A percentile compares a stretch with the other conserved stretches of the same genome.
These are phyloP conservation scores for Chironomus riparius DNA, from an alignment of 2,888 invertebrate species.

Conservation along the genomic window DNA sequence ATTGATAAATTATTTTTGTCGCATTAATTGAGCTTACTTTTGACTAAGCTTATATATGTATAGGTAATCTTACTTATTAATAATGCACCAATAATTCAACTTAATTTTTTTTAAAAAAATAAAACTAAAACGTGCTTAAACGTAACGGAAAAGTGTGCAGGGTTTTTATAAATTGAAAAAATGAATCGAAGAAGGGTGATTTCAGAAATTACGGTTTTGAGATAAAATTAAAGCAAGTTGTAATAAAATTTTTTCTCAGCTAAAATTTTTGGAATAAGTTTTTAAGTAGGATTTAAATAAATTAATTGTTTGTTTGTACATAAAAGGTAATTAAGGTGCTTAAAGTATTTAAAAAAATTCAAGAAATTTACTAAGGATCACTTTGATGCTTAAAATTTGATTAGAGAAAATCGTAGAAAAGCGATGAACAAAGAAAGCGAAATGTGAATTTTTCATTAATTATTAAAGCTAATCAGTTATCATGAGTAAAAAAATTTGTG, in stretches of 20 bases:
- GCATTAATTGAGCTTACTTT: too few relatives aligned
- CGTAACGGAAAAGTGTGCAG: too few relatives aligned
- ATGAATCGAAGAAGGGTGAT: too few relatives aligned
- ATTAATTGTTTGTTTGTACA: conserved; percentile 9
- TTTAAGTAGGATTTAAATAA: conserved; percentile 8
- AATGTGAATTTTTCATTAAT: not conserved
- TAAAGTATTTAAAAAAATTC: not conserved
- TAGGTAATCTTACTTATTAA: too few relatives aligned
- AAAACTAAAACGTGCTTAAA: too few relatives aligned
- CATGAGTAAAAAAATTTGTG: too few relatives aligned
- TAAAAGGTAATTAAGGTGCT: conserved; percentile 1
- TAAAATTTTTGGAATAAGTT: conserved; percentile 1
- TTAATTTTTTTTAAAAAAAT: too few relatives aligned
- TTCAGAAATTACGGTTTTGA: not conserved
- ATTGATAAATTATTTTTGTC: too few relatives aligned
- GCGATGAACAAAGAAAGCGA: conserved; percentile 15
- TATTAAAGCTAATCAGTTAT: not conserved
- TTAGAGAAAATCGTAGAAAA: not conserved
- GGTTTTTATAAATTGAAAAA: too few relatives aligned
- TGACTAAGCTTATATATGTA: too few relatives aligned
- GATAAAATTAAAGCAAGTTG: not conserved
- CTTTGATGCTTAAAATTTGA: not conserved
- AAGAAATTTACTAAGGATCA: too few relatives aligned
- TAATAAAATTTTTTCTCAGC: not conserved
- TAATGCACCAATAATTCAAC: too few relatives aligned